Evolutionary conservation across 2,797 vertebrate genomes (phyloP), one percentile per base, ranked within the genome.

Genomic region (Chrosomus eos): DNA sequence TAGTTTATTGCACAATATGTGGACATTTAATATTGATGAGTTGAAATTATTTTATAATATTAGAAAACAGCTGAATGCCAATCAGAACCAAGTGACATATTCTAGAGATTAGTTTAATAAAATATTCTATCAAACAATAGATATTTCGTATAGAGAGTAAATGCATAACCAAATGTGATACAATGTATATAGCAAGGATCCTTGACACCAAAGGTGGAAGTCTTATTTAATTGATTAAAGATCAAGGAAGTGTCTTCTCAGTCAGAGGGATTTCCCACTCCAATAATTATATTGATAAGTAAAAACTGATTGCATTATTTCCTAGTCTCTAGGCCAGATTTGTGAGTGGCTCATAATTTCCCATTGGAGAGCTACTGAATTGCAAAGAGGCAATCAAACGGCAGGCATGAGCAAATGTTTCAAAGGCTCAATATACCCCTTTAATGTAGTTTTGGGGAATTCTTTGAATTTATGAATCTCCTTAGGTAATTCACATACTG

Each of bases 341-440:
- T 77, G 23, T 19, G 14, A 67, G 11, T 21, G 9, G 19, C 67
- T 78, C 78, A n/a, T 26, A 74, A 83, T 83, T 82, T 85, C 90
- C 2, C 28, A 58, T 71, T 78, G 60, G 80, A 80, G 89, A 26
- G 60, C n/a, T 55, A 80, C 71, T 80, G 67, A 21, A 70, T 67
- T 77, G 36, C n/a, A 40, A 60, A 36, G 67, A 80, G 75, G 9
- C 70, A 43, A 45, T 82, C 79, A 86, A 75, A 53, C 68, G 81
- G 55, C 51, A 53, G 28, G 38, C 81, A 67, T 77, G 60, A 66
- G 40, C 14, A 13, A 13, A 45, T 53, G 76, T 40, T 62, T 85
- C 45, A 66, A 60, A 19, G 33, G 55, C 70, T 19, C 64, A 72
- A 43, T 67, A 31, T 40, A 23, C 36, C 71, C 78, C 33, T 43